phyloP scores from a whole-genome alignment of 2,797 vertebrate genomes.

The Xenops minutus region DNA sequence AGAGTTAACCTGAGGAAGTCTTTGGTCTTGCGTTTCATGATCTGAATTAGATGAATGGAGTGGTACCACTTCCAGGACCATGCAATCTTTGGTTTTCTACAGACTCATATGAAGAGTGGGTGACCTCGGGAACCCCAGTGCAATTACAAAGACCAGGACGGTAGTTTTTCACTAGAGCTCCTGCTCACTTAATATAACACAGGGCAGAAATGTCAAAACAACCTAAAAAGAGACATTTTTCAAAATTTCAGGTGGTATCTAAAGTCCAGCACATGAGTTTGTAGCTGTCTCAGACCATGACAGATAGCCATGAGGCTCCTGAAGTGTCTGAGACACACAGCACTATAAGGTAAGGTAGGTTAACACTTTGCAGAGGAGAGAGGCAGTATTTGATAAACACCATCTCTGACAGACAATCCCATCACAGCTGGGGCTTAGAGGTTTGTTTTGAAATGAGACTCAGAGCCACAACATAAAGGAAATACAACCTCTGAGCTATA shows the following conservation, averaged over 20 bases:
- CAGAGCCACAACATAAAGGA: background rate
- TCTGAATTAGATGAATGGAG: background rate
- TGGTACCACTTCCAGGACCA: background rate
- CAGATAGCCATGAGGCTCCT: background rate
- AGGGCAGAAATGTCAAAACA: background rate
- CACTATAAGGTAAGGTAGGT: background rate
- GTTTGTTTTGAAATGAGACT: conserved; percentile 12
- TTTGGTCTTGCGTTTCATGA: background rate
- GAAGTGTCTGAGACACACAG: background rate
- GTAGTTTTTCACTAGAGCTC: background rate
- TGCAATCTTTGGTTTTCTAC: background rate
- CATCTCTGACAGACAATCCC: background rate
- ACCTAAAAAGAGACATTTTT: background rate
- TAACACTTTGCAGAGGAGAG: background rate
- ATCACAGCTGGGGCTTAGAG: background rate
- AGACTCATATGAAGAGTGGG: background rate
- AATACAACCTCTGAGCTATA: background rate
- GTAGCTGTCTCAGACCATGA: background rate
- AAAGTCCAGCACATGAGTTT: background rate
- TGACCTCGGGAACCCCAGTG: fast-evolving
- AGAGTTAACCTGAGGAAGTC: background rate
- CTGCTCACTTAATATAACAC: background rate
- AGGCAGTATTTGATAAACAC: background rate
- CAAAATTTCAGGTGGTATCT: background rate
- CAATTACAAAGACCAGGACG: background rate